These are phyloP conservation scores for Parapristionchus giblindavisi DNA, from an alignment of 2,888 invertebrate genomes.

Conservation along the genomic window DNA sequence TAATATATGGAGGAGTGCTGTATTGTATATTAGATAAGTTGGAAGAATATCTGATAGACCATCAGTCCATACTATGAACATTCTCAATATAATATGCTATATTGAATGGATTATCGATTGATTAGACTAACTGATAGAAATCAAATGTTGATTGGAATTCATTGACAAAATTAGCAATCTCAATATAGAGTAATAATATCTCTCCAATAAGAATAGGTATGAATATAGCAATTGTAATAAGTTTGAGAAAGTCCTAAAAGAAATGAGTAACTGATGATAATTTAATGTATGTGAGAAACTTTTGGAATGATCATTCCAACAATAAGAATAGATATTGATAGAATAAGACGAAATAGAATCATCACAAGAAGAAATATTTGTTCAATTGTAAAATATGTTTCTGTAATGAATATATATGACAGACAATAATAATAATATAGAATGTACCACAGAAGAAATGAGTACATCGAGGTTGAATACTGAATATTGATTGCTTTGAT, in stretches of 20 bases:
- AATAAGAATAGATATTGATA: not conserved
- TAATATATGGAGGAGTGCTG: not conserved
- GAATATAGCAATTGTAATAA: not conserved
- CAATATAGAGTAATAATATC: not conserved
- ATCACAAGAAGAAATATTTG: not conserved
- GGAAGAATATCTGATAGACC: not conserved
- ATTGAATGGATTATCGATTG: no score
- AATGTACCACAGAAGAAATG: no score
- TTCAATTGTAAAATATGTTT: not conserved
- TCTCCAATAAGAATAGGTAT: not conserved
- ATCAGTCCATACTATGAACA: conserved; percentile 24
- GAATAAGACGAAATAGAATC: not conserved
- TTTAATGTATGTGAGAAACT: not conserved
- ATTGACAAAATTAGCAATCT: not conserved
- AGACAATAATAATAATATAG: not conserved
- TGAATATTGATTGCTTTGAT: no score
- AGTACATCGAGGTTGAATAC: no score
- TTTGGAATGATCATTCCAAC: not conserved
- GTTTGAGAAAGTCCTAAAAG: not conserved
- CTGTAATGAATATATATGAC: not conserved
- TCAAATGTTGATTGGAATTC: not conserved
- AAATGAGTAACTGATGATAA: not conserved
- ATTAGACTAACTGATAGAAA: not conserved
- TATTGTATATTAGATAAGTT: conserved; percentile 9
- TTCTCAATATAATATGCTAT: no score